Evolutionary conservation across 2,888 invertebrate species (phyloP), one percentile per base, ranked within the genome.

Genomic region (Harpalus rubripes): DNA sequence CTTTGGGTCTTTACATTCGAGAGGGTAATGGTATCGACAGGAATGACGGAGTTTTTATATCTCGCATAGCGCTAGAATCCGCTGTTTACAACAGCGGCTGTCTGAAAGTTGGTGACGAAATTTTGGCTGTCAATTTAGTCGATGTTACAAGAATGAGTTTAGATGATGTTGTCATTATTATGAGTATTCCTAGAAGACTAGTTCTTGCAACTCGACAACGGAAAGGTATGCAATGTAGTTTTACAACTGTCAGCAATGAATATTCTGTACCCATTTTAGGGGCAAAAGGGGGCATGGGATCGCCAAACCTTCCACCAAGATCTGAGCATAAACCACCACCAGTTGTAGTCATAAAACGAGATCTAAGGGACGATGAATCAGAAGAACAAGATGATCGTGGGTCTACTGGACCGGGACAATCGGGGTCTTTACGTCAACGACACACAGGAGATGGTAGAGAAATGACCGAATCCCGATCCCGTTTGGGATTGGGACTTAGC

Each of bases 21-120:
- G 99, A 99, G 94, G 99, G 99, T n/a, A 99, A 99, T 90, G 99
- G 99, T n/a, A 95, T 96, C 82, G 97, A 98, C 89, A 94, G 98
- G 86, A 95, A 95, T 72, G 98, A 98, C 89, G 99, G 99, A 68
- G 99, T 99, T 86, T 99, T 99, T 93, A 99, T 99, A 91, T 99
- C 99, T 7, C 93, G 97, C 88, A 97, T 98, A 90, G 99, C 99
- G 56, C 93, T 98, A 89, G 98, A 98, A 91, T 98, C 98, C 74
- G 98, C 98, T 52, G 98, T 99, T 63, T 98, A 98, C 92, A 98
- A 98, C 92, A 98, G 98, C 90, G 98, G 99, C 83, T 98, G 99
- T 91, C 93, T 99, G 87, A 96, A 98, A 93, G 98, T 99, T 79
- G 99, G 99, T 68, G 99, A 99, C 92, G 99, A 99, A 93, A 99